Evolutionary conservation across 2,113 vertebrate species (phyloP).

Genomic region (Cervus canadensis): DNA sequence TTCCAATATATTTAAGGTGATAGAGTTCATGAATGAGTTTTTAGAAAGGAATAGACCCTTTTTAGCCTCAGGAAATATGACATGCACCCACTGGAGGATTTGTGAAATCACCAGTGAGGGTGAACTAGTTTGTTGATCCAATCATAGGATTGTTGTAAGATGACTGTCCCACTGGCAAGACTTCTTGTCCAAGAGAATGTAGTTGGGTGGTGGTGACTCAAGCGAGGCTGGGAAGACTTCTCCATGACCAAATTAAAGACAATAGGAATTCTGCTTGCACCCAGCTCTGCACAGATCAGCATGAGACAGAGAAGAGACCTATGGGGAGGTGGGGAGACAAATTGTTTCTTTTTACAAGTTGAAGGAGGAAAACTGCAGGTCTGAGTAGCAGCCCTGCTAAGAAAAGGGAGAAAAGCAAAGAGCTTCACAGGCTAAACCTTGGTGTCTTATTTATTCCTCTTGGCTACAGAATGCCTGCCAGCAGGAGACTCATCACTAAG

Average conservation of each 20-base stretch:
- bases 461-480: constrained; percentile 63
- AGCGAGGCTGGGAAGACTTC: background rate
- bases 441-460: constrained; percentile 64
- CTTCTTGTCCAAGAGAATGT: background rate
- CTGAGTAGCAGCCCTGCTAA: background rate
- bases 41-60: background rate
- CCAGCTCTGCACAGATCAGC: background rate
- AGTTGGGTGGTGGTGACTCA: constrained; percentile 42
- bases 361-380: background rate
- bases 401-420: background rate
- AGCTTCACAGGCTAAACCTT: background rate
- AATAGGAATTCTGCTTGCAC: background rate
- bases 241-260: constrained; percentile 21
- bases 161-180: constrained; percentile 10
- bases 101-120: background rate
- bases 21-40: background rate
- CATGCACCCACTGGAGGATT: background rate
- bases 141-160: background rate
- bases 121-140: background rate
- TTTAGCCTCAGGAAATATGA: background rate
- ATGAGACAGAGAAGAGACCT: background rate
- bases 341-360: background rate
- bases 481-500: constrained; percentile 63
- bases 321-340: background rate
- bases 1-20: background rate